A percentile compares a stretch with the other conserved stretches of the same genome.
phyloP scores from a whole-genome alignment of 1,140 invertebrate species.

The Pantala flavescens region DNA sequence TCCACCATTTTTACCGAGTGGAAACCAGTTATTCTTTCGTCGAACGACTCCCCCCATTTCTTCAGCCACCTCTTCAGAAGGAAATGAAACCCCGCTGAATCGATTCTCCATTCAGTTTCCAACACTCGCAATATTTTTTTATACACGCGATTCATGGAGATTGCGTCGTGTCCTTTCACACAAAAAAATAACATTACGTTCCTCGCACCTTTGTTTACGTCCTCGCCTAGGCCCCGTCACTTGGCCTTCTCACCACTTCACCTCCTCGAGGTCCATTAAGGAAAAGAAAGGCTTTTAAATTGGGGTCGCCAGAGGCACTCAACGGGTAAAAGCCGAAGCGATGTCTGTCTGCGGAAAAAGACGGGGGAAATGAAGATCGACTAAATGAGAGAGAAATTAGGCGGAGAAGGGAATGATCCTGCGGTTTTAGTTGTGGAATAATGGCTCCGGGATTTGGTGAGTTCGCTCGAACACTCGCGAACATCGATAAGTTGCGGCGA shows the following conservation, averaged over 20 bases:
- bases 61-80: neutral
- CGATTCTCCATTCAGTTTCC: neutral
- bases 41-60: neutral
- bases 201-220: too few species aligned
- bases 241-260: neutral
- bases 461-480: too few species aligned
- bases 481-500: too few species aligned
- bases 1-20: too few species aligned
- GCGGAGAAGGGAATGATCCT: too few species aligned
- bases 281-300: neutral
- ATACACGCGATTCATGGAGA: neutral
- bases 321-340: slow-evolving; percentile 2
- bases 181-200: neutral
- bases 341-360: neutral
- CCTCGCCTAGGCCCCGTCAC: neutral
- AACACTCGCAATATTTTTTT: neutral
- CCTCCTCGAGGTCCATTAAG: slow-evolving; percentile 7
- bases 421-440: too few species aligned
- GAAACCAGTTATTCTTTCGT: neutral
- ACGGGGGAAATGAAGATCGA: neutral
- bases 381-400: too few species aligned
- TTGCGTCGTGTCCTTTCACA: neutral
- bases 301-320: neutral
- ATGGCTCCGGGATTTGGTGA: too few species aligned
- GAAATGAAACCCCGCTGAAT: neutral